These are phyloP conservation scores for Lepidurus packardi DNA, from an alignment of 1,140 invertebrate species.

Conservation along the genomic window DNA sequence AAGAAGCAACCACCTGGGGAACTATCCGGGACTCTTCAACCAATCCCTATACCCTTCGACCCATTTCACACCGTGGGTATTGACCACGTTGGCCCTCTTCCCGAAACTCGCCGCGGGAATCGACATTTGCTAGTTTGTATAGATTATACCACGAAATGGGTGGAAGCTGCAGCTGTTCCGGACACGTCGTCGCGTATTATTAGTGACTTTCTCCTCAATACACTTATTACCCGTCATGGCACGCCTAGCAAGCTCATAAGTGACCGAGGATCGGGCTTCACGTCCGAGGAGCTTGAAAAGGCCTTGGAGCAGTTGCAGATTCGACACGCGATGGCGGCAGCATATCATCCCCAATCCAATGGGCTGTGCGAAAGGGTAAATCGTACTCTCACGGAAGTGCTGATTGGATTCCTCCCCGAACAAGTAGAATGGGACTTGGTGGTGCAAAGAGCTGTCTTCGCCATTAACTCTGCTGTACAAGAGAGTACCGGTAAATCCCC, in stretches of 20 bases:
- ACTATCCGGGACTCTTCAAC: conserved; percentile 21
- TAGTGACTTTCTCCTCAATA: conserved; percentile 6
- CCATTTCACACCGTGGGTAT: conserved; percentile 27
- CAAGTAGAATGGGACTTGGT: neutral
- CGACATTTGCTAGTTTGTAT: conserved; percentile 23
- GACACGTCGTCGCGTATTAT: neutral
- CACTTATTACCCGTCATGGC: conserved; percentile 24
- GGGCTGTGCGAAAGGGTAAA: conserved; percentile 8
- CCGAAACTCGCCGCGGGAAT: conserved; percentile 22
- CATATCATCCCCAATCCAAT: conserved; percentile 17
- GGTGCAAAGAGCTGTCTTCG: neutral
- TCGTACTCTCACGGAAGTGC: neutral
- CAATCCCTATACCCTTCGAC: conserved; percentile 11
- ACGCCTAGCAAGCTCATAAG: neutral
- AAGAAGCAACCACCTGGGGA: conserved; percentile 14
- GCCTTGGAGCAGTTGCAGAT: neutral
- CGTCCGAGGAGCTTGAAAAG: neutral
- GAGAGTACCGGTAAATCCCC: neutral
- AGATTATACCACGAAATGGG: conserved; percentile 25
- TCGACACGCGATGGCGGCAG: neutral
- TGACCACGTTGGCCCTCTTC: conserved; percentile 25
- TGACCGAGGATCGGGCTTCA: neutral
- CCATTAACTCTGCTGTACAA: conserved; percentile 23
- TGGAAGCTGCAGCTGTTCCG: conserved; percentile 28
- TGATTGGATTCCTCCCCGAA: neutral